Evolutionary conservation across 2,113 vertebrate genomes (phyloP).

Genomic region (Syrrhaptes paradoxus): DNA sequence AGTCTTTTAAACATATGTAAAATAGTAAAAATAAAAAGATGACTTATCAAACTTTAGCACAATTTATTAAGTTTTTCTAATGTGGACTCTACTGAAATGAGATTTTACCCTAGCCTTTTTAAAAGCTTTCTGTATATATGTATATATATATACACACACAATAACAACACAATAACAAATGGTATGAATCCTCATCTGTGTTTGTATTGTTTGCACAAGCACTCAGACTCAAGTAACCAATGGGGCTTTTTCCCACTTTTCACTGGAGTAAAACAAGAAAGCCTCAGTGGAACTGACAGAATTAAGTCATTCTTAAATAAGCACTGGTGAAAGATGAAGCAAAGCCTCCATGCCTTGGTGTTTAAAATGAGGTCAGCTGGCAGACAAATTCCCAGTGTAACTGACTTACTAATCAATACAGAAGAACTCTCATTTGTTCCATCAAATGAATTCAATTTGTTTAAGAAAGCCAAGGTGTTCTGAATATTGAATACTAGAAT

Average conservation of each 20-base stretch:
- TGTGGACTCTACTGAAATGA: neutral
- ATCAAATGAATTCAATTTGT: neutral
- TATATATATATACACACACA: neutral
- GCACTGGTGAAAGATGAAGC: neutral
- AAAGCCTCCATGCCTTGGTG: neutral
- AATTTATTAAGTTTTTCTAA: neutral
- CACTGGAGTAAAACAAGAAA: neutral
- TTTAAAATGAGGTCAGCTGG: neutral
- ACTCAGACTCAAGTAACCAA: neutral
- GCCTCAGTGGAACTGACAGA: neutral
- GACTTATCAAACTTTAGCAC: neutral
- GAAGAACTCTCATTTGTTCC: neutral
- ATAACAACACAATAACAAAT: neutral
- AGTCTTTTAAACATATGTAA: neutral
- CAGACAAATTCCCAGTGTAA: neutral
- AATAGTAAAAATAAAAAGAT: neutral
- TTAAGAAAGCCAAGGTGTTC: neutral
- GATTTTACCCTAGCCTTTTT: neutral
- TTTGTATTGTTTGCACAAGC: neutral
- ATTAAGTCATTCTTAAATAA: neutral
- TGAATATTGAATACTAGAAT: neutral
- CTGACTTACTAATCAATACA: neutral
- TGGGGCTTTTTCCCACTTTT: neutral
- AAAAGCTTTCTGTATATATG: neutral
- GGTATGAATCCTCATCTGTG: neutral